Evolutionary conservation across 2,113 vertebrate genomes (phyloP).

Genomic region (Protobothrops flavoviridis): DNA sequence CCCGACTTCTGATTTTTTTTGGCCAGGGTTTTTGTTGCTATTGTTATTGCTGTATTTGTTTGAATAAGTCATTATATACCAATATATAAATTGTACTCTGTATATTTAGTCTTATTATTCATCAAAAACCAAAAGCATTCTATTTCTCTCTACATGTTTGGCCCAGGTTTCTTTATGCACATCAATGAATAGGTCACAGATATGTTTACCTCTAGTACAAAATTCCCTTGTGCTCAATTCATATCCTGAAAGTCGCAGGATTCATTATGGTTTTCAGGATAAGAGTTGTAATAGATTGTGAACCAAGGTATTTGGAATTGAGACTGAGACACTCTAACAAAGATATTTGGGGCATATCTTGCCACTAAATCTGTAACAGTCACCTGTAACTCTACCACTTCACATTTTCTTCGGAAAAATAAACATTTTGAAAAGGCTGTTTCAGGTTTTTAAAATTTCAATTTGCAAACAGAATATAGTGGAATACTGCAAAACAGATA

Average conservation of each 20-base stretch:
- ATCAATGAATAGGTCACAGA: neutral
- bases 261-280: neutral
- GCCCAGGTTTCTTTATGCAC: neutral
- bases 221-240: neutral
- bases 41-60: neutral
- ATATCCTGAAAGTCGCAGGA: neutral
- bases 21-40: neutral
- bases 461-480: neutral
- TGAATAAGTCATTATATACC: neutral
- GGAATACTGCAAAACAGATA: neutral
- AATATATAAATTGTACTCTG: neutral
- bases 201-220: neutral
- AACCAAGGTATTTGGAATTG: neutral
- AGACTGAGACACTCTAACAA: neutral
- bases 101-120: neutral
- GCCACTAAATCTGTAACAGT: neutral
- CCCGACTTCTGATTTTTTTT: neutral
- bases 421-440: neutral
- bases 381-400: neutral
- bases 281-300: neutral
- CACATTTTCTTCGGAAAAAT: neutral
- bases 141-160: neutral
- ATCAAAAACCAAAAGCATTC: neutral
- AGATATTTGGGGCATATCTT: neutral
- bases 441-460: neutral